These are phyloP conservation scores for human (Homo sapiens) DNA, from an alignment of 2,113 vertebrate genomes.

Conservation along the genomic window GRCh38 chr16:23728001-23728500, in stretches of 20 bases:
- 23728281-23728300: too few relatives aligned
- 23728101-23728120: too few relatives aligned
- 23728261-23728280: too few relatives aligned
- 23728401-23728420: too few relatives aligned
- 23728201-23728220: background rate
- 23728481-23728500: background rate
- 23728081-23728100: background rate
- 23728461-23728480: background rate
- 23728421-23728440: background rate
- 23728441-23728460: background rate
- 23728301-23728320: too few relatives aligned
- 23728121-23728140: background rate
- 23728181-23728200: background rate
- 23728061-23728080: background rate
- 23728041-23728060: background rate
- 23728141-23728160: background rate
- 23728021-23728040: background rate
- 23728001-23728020: too few relatives aligned
- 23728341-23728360: too few relatives aligned
- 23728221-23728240: background rate
- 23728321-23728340: too few relatives aligned
- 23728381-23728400: too few relatives aligned
- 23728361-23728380: too few relatives aligned
- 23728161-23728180: accelerated
- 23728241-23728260: background rate